Percentiles rank a stretch among this genome's conserved stretches.
Conservation (phyloP, 2,797 vertebrate genomes). For the Salmo trutta region DNA sequence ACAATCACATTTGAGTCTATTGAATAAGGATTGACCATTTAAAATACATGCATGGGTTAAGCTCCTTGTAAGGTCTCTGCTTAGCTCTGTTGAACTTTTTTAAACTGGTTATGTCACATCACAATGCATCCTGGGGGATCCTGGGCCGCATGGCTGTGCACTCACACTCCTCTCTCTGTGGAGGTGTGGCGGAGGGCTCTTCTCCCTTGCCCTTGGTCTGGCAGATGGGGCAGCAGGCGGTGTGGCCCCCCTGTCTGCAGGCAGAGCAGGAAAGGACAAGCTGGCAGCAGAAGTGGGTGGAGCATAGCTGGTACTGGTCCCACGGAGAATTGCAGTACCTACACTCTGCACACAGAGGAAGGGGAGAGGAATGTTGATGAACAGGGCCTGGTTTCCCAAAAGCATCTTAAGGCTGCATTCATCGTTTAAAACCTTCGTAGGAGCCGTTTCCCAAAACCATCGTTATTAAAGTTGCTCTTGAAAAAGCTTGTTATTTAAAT, state of each 20-base stretch:
- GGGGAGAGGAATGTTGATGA: not conserved
- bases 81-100: not conserved
- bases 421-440: no score
- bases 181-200: constrained; percentile 32
- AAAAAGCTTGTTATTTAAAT: no score
- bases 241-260: constrained; percentile 81
- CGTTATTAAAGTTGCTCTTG: no score
- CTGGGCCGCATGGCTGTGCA: constrained; percentile 84
- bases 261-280: constrained; percentile 85
- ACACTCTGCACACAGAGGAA: constrained; percentile 76
- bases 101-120: not conserved
- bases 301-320: constrained; percentile 92
- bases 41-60: not conserved
- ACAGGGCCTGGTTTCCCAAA: not conserved
- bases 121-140: constrained; percentile 79
- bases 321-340: constrained; percentile 86
- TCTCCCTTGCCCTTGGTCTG: constrained; percentile 79
- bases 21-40: not conserved
- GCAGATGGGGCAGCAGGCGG: constrained; percentile 88
- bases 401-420: no score
- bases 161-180: constrained; percentile 88
- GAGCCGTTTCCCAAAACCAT: no score
- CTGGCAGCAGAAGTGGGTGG: constrained; percentile 87
- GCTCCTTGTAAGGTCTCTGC: not conserved
- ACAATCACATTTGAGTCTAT: not conserved